Evolutionary conservation across 2,113 vertebrate genomes (phyloP), one percentile per base, ranked within the genome.

Genomic region (Corydoras sp.): DNA sequence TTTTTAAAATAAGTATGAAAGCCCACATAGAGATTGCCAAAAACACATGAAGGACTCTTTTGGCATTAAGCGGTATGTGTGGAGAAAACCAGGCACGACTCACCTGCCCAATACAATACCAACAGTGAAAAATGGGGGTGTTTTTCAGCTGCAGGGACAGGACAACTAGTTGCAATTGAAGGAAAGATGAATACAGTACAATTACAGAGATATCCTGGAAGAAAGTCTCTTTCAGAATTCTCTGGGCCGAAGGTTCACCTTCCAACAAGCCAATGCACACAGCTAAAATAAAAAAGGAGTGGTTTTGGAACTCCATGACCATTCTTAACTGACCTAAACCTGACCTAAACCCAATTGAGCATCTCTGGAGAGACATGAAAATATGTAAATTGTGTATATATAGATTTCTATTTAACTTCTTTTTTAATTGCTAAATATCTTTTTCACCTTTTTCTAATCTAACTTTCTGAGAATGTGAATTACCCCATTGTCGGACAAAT

Each of bases 301-400:
- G 55, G 55, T 14, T 58, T 58, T 3, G 14, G 3, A 58, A 58
- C 55, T 58, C 55, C 15, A 14, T 58, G 55, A 58, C 55, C 15
- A 15, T 58, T 58, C 55, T 58, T 58, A 14, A 58, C 14, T 15
- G 55, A 14, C 55, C 1, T 3, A 15, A 4, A 13, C 55, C 8
- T 14, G 15, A 15, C 55, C 55, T 15, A 15, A 15, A 58, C 55
- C 15, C 35, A 43, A 43, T 43, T 43, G 0, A 43, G 35, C 35
- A 43, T 58, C 55, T 58, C 55, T 58, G 55, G 55, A 58, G 55
- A 58, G 14, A 58, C 55, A 13, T 58, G 15, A 58, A 58, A 58
- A 58, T 58, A 14, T 14, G 10, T 7, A 24, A 24, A 24, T 24
- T 24, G 18, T 24, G 18, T 24, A 24, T 24, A 24, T 24, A 24